These are phyloP conservation scores for Spea hammondii DNA, from an alignment of 2,797 vertebrate species.

Conservation along the genomic window DNA sequence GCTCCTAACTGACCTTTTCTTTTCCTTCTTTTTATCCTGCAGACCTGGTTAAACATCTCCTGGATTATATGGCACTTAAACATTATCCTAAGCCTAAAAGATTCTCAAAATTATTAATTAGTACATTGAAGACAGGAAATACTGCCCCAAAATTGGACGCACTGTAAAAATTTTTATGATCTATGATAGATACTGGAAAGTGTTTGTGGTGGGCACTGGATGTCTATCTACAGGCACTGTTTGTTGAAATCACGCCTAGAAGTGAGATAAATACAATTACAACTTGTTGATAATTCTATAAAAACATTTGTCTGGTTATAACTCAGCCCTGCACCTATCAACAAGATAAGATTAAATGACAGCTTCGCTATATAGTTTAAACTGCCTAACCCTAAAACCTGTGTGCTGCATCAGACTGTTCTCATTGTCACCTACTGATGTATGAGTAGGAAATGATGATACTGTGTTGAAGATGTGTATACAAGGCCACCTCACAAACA, in stretches of 20 bases:
- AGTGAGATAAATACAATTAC: background rate
- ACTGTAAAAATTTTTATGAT: background rate
- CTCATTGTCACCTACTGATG: too few species aligned
- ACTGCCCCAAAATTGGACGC: background rate
- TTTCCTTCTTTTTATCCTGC: slow-evolving; percentile 10
- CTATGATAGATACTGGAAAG: background rate
- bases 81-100: slow-evolving; percentile 1
- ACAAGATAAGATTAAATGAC: too few species aligned
- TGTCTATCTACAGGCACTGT: background rate
- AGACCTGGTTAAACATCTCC: slow-evolving; percentile 39
- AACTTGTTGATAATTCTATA: background rate
- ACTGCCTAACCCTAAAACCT: too few species aligned
- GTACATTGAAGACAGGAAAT: background rate
- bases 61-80: slow-evolving; percentile 4
- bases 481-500: too few species aligned
- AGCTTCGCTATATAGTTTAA: too few species aligned
- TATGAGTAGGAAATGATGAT: too few species aligned
- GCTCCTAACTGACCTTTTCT: slow-evolving; percentile 14
- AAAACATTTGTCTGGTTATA: too few species aligned
- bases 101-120: slow-evolving; percentile 8
- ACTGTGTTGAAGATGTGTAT: too few species aligned
- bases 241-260: background rate
- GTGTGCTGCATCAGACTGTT: too few species aligned
- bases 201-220: background rate
- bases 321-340: too few species aligned